Evolutionary conservation across 2,797 vertebrate genomes (phyloP), one percentile per base, ranked within the genome.

Genomic region (Heterohyrax brucei): DNA sequence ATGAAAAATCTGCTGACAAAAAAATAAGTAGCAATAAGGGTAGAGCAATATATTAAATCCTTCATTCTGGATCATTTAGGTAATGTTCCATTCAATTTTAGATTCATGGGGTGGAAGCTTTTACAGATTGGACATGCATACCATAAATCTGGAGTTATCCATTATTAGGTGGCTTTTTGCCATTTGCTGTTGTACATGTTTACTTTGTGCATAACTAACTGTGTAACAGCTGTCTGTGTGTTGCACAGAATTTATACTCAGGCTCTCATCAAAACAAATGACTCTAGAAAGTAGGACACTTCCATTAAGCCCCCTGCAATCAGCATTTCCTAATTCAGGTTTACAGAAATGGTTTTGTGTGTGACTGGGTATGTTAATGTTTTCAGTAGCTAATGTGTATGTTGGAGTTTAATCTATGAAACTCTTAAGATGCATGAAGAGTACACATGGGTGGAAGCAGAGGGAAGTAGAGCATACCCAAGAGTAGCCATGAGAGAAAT

Each of bases 11-110:
- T 98, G 98, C 98, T 98, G 98, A 99, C 98, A 98, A 96, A 97
- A 39, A 97, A 98, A 98, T 98, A 98, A 99, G 98, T 97, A 98
- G 98, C 99, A 99, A 98, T 99, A 99, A 98, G 98, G 97, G 97
- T 98, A 98, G 97, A 98, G 98, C 53, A 96, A 99, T 98, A 98
- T 73, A 98, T 98, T 99, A 99, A 99, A 99, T 99, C 98, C 97
- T 98, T 98, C 98, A 98, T 98, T 99, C 98, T 98, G 98, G 98
- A 98, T 99, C 99, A 99, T 99, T 99, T 99, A 99, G 98, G 98
- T 99, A 99, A 99, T 99, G 99, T 99, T 99, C 98, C 97, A 96
- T 99, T 99, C 99, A 98, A 98, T 99, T 99, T 99, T 98, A 98
- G 98, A 99, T 99, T 99, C 99, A 99, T 98, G 98, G 98, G 98